Percentiles rank a stretch among this genome's conserved stretches.
Conservation (phyloP, 2,113 vertebrate genomes). For the Hippoglossus stenolepis region DNA sequence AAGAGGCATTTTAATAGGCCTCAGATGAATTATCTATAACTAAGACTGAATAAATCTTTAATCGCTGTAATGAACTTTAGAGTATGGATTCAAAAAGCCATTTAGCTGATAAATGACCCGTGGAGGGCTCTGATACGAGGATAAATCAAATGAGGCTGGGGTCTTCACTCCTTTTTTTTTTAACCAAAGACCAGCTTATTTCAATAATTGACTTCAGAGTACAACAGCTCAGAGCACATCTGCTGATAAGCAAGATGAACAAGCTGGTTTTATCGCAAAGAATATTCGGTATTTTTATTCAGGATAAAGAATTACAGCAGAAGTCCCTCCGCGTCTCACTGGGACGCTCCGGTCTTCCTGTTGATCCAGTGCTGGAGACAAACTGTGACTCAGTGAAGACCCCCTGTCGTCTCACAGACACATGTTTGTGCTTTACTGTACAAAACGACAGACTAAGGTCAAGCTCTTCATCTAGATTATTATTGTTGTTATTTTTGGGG, state of each 20-base stretch:
- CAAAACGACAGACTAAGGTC: slow-evolving; percentile 55
- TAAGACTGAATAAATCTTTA: slow-evolving; percentile 79
- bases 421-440: neutral
- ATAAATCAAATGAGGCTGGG: slow-evolving; percentile 74
- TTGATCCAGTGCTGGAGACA: no score
- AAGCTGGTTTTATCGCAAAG: neutral
- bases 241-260: slow-evolving; percentile 70
- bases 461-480: slow-evolving; percentile 44
- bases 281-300: neutral
- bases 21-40: slow-evolving; percentile 81
- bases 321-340: neutral
- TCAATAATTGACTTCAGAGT: slow-evolving; percentile 80
- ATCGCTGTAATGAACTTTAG: slow-evolving; percentile 82
- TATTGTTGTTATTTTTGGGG: neutral
- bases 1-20: slow-evolving; percentile 73
- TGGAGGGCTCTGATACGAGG: slow-evolving; percentile 65
- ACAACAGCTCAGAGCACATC: slow-evolving; percentile 47
- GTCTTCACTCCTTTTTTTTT: slow-evolving; percentile 65
- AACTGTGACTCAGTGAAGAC: no score
- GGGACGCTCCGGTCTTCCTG: neutral
- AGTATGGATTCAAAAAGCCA: slow-evolving; percentile 79
- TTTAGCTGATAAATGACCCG: slow-evolving; percentile 79
- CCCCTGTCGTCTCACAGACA: no score
- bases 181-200: slow-evolving; percentile 69
- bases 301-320: no score